phyloP scores from a whole-genome alignment of 2,797 vertebrate genomes.

The Enteromius radiatus region DNA sequence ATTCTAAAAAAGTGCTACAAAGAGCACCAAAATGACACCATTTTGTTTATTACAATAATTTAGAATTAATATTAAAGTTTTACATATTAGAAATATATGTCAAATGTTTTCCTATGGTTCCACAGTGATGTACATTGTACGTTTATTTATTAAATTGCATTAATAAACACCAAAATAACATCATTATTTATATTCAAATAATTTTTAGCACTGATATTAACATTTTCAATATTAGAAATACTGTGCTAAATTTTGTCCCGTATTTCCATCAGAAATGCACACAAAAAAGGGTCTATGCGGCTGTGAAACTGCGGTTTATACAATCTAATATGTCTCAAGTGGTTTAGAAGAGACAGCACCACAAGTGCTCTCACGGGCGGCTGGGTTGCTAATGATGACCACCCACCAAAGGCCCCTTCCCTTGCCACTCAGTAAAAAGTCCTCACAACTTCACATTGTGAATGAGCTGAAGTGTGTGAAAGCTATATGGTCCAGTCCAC shows the following conservation, averaged over 20 bases:
- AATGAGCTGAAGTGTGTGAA: constrained; percentile 77
- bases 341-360: constrained; percentile 73
- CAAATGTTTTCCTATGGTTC: background rate
- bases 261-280: constrained; percentile 3
- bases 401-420: constrained; percentile 75
- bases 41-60: background rate
- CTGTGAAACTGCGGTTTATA: constrained; percentile 73
- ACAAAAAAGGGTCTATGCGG: constrained; percentile 34
- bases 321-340: constrained; percentile 83
- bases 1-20: background rate
- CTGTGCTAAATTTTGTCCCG: background rate
- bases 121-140: background rate
- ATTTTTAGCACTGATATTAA: background rate
- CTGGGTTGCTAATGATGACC: constrained; percentile 82
- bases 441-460: constrained; percentile 58
- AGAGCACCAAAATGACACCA: background rate
- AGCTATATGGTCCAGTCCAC: constrained; percentile 59
- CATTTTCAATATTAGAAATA: background rate
- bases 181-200: background rate
- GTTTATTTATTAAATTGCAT: background rate
- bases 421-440: constrained; percentile 58
- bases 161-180: background rate
- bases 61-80: background rate
- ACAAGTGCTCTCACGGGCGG: constrained; percentile 75
- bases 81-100: background rate